A percentile compares a stretch with the other conserved stretches of the same genome.
These are phyloP conservation scores for Sussaba pulchella DNA, from an alignment of 2,888 invertebrate species.

Conservation along the genomic window DNA sequence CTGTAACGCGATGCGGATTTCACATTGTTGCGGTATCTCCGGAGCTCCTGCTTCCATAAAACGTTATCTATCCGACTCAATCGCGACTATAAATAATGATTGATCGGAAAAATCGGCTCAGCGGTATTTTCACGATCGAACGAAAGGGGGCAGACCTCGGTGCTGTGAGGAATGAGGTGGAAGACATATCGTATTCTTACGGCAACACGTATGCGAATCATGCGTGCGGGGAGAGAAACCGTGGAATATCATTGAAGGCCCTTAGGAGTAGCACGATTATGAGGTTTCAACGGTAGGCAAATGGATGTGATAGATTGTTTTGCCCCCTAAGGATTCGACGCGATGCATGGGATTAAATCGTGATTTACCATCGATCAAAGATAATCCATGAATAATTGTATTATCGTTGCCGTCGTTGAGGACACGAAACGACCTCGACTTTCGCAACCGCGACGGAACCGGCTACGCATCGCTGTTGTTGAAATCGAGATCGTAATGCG, in stretches of 20 bases:
- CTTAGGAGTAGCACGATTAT: conserved; percentile 3
- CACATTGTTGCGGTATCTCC: conserved; percentile 74
- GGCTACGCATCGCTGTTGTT: too few relatives aligned
- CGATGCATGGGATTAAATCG: not conserved
- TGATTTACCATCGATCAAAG: not conserved
- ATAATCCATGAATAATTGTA: too few relatives aligned
- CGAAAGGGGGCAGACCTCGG: conserved; percentile 37
- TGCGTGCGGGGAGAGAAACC: conserved; percentile 5
- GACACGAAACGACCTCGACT: too few relatives aligned
- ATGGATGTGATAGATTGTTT: not conserved
- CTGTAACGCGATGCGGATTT: conserved; percentile 69
- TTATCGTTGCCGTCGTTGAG: too few relatives aligned
- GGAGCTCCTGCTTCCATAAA: conserved; percentile 70
- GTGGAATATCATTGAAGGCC: conserved; percentile 7
- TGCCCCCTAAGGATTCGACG: not conserved
- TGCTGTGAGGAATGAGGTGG: conserved; percentile 42
- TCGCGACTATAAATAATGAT: conserved; percentile 76
- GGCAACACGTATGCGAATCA: conserved; percentile 30
- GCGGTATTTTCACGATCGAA: conserved; percentile 64
- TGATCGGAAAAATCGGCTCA: conserved; percentile 72
- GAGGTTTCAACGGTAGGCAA: conserved; percentile 6
- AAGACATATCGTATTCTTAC: conserved; percentile 32
- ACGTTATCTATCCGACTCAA: conserved; percentile 71
- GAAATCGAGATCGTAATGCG: too few relatives aligned
- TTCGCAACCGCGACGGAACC: too few relatives aligned